Evolutionary conservation across 2,888 invertebrate genomes (phyloP).

Genomic region (Euspilapteryx auroguttella): DNA sequence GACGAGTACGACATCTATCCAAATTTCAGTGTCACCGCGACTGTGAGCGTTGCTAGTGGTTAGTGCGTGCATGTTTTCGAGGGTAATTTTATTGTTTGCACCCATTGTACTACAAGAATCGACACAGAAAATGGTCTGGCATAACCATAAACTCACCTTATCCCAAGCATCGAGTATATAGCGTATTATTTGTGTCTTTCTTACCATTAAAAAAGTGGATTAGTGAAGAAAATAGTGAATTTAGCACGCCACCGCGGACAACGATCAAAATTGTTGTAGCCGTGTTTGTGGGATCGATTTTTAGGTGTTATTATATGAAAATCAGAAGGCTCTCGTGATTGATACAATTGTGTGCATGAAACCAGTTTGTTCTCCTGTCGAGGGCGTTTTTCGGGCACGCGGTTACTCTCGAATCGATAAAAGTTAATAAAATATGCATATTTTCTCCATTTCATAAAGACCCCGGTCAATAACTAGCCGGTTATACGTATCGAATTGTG

Average conservation of each 20-base stretch:
- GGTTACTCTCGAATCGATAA: conserved; percentile 37
- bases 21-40: conserved; percentile 49
- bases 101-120: conserved; percentile 45
- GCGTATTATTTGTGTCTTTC: conserved; percentile 10
- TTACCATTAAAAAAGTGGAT: conserved; percentile 15
- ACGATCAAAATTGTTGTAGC: conserved; percentile 49
- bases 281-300: conserved; percentile 53
- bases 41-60: conserved; percentile 21
- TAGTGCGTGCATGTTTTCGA: conserved; percentile 18
- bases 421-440: conserved; percentile 57
- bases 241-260: conserved; percentile 45
- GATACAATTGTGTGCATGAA: too few species aligned
- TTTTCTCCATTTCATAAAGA: conserved; percentile 43
- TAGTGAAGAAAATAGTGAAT: conserved; percentile 46
- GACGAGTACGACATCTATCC: conserved; percentile 45
- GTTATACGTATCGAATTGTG: too few species aligned
- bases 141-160: conserved; percentile 15
- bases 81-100: conserved; percentile 31
- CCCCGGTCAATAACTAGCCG: conserved; percentile 27
- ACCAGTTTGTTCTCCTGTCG: too few species aligned
- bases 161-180: conserved; percentile 13
- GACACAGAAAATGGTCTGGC: conserved; percentile 26
- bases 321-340: conserved; percentile 49
- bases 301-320: conserved; percentile 60
- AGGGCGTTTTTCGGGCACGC: conserved; percentile 12